Base-by-base conservation (phyloP, 1,140 invertebrate genomes). In the Nomia melanderi region DNA sequence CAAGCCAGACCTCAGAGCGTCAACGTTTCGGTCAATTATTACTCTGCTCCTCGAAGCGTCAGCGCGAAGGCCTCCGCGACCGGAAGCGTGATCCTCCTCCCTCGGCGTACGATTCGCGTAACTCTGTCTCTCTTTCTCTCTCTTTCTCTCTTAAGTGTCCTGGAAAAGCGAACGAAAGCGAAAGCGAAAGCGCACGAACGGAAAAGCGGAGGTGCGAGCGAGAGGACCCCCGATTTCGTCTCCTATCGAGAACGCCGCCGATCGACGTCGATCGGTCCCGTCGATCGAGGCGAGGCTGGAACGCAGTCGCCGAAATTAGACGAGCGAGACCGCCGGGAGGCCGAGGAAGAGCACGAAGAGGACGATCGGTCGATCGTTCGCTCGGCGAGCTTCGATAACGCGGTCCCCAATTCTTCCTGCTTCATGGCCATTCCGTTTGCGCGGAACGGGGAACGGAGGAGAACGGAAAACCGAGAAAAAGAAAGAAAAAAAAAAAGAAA, bases 21-120 rank as follows among this genome's bases (percentile, higher is more conserved):
- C 36, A 69, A 31, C 54, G 17, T 67, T 69, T 76, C 73, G 73
- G 73, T 76, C 73, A 76, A 76, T 76, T 76, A 69, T 76, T 69
- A 75, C 72, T 76, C 23, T n/a, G 63, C 41, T 64, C 62, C 39
- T 44, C 23, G 23, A 36, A 36, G 56, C 27, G 29, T 60, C 57
- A 29, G 29, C 9, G 31, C 57, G n/a, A 62, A 33, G 9, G 63
- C 8, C 63, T 65, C 41, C 65, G 73, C 54, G 23, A 66, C 65
- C 65, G 73, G 65, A 69, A 76, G 64, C 73, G 53, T 69, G n/a
- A 17, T 75, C 66, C 53, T 69, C 31, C 65, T 76, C 73, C 44
- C 65, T 76, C 65, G 29, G 57, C 31, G 65, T 39, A 33, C 47
- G 20, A 76, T 69, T 69, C 67, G 39, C 36, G 54, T 50, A 50